Conservation (phyloP, 1,140 invertebrate genomes). For the Trissolcus basalis region DNA sequence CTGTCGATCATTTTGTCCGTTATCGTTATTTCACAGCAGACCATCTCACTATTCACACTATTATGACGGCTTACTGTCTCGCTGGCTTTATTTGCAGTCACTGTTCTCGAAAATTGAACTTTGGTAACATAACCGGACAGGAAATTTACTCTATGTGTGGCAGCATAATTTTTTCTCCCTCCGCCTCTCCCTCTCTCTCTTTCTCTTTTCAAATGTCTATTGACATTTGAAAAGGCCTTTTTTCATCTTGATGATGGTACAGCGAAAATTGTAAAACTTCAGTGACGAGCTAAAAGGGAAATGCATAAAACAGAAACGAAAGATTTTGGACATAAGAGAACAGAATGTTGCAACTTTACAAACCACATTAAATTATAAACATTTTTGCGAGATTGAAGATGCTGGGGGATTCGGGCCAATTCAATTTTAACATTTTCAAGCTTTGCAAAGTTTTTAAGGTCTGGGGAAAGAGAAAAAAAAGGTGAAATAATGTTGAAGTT, state of each 20-base stretch:
- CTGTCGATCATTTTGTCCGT: constrained; percentile 22
- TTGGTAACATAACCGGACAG: too few relatives aligned
- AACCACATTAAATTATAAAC: constrained; percentile 19
- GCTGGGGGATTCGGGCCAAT: not conserved
- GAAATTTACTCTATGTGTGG: too few relatives aligned
- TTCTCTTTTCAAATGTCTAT: too few relatives aligned
- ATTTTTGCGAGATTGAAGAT: constrained; percentile 9
- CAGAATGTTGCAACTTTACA: constrained; percentile 7
- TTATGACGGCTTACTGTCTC: not conserved
- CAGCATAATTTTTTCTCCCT: too few relatives aligned
- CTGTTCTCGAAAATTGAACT: not conserved
- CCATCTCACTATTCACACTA: constrained; percentile 4
- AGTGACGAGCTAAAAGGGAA: not conserved
- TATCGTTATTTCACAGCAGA: constrained; percentile 11
- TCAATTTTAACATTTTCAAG: constrained; percentile 26
- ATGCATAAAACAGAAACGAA: too few relatives aligned
- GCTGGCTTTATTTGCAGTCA: not conserved
- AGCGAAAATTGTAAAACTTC: constrained; percentile 8
- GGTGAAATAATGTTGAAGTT: constrained; percentile 4
- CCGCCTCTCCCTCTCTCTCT: too few relatives aligned
- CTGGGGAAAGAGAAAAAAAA: not conserved
- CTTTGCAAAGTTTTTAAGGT: constrained; percentile 18
- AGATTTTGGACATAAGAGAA: not conserved
- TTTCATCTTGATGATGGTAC: too few relatives aligned
- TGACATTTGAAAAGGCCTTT: too few relatives aligned